Evolutionary conservation across 2,113 vertebrate species (phyloP).

Genomic region (Sander vitreus): DNA sequence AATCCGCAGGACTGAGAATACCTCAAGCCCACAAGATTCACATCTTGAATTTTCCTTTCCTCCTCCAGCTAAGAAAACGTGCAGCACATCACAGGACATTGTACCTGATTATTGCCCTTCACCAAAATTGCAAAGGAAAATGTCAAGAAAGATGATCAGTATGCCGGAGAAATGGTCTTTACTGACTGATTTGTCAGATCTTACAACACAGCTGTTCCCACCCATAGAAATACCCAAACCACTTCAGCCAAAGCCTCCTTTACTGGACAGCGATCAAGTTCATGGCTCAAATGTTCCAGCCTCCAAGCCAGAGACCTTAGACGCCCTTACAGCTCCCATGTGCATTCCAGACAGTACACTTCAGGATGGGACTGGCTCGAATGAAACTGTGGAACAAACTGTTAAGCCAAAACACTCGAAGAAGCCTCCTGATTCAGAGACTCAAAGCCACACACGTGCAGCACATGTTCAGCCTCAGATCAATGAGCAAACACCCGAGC

Average conservation of each 20-base stretch:
- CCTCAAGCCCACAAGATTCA: constrained; percentile 55
- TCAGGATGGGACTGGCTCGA: constrained; percentile 17
- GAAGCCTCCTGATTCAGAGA: constrained; percentile 67
- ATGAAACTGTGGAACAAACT: constrained; percentile 44
- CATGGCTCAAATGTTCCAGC: constrained; percentile 16
- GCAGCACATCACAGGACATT: constrained; percentile 79
- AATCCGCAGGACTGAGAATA: constrained; percentile 45
- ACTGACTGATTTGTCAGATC: constrained; percentile 74
- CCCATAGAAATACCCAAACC: constrained; percentile 75
- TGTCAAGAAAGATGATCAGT: constrained; percentile 81
- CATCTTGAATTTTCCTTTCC: constrained; percentile 79
- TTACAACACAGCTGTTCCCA: constrained; percentile 75
- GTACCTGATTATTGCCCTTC: constrained; percentile 81
- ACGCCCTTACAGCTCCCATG: constrained; percentile 7
- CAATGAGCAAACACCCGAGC: constrained; percentile 6
- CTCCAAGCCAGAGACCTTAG: constrained; percentile 30
- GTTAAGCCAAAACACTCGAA: constrained; percentile 69
- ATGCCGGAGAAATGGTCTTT: constrained; percentile 78
- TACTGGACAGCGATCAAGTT: constrained; percentile 22
- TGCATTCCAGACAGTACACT: background rate
- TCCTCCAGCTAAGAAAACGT: constrained; percentile 85
- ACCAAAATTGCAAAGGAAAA: constrained; percentile 85
- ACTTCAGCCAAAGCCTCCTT: constrained; percentile 52
- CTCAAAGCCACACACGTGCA: background rate
- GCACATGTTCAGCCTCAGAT: background rate